Percentiles rank a stretch among this genome's conserved stretches.
These are phyloP conservation scores for Drosophila anceps DNA, from an alignment of 2,888 invertebrate species.

Conservation along the genomic window DNA sequence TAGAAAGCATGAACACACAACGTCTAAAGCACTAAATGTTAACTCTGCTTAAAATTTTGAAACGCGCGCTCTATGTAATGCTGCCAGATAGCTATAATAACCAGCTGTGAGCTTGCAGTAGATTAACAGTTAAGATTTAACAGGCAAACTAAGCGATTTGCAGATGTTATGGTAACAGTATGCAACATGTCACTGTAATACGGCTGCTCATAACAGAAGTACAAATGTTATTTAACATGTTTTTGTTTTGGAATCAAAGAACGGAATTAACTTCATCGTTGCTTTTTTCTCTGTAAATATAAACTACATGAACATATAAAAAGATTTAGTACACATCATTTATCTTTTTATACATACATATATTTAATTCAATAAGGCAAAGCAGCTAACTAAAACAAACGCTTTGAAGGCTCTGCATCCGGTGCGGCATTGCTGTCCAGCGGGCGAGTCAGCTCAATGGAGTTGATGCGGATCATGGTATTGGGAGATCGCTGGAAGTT, in stretches of 20 bases:
- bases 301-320: not conserved
- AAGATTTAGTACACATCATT: not conserved
- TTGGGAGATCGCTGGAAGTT: slow-evolving; percentile 90
- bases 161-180: not conserved
- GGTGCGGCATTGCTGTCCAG: slow-evolving; percentile 51
- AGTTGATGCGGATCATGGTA: slow-evolving; percentile 92
- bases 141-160: not conserved
- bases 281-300: not conserved
- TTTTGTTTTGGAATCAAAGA: not conserved
- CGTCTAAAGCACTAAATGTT: not conserved
- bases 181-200: not conserved
- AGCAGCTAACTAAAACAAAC: slow-evolving; percentile 61
- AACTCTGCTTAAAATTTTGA: not conserved
- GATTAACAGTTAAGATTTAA: not conserved
- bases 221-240: not conserved
- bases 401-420: slow-evolving; percentile 36
- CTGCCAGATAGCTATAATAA: slow-evolving; percentile 22
- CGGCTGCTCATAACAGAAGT: not conserved
- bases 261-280: too few species aligned
- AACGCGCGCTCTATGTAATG: not conserved
- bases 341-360: slow-evolving; percentile 18
- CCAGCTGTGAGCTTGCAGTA: slow-evolving; percentile 16
- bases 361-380: slow-evolving; percentile 30
- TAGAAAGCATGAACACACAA: not conserved
- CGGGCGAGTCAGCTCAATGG: slow-evolving; percentile 88